Evolutionary conservation across 37 sponge, comb jelly and placozoan species (phyloP), one percentile per base, ranked within the genome.

Genomic region (Ianthella basta): DNA sequence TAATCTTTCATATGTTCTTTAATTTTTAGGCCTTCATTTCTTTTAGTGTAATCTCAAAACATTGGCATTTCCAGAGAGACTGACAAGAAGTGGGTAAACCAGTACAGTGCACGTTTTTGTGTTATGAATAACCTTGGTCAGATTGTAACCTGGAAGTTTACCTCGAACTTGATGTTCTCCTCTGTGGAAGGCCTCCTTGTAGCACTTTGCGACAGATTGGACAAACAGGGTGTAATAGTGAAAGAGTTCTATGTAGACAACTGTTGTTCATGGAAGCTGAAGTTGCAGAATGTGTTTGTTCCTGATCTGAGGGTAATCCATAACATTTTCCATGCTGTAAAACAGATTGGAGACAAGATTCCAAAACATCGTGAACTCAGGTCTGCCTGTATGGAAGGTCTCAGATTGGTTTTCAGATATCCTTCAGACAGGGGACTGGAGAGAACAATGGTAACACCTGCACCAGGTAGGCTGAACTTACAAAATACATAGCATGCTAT

Each of bases 281-380:
- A 82, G 44, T 36, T 87, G n/a, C 73, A 82, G 37, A 37, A 15
- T 15, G 74, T 87, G 15, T 87, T 87, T 82, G 82, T 82, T 0
- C 54, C 35, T 55, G 35, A 72, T 15, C 34, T 82, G 30, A 72
- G 1, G 2, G 87, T 87, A 10, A 29, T 56, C 14, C 59, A 81
- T 18, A 74, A 87, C 50, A 25, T 87, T 21, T 87, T 87, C 54
- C 87, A 87, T 82, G 87, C 82, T 56, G 82, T 87, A 35, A 41
- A 87, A 30, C 55, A 82, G 57, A 32, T 87, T 4, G 35, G 59
- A 25, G n/a, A 35, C 21, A 81, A 82, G 29, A 81, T 87, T 37
- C 82, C 87, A 18, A 82, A 81, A 39, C 30, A 60, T 36, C 87
- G 80, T 86, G 59, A 72, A 18, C n/a, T 68, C 0, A 29, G 50